Percentiles rank a stretch among this genome's conserved stretches.
phyloP scores from a whole-genome alignment of 2,797 vertebrate genomes.

The Silurus aristotelis region DNA sequence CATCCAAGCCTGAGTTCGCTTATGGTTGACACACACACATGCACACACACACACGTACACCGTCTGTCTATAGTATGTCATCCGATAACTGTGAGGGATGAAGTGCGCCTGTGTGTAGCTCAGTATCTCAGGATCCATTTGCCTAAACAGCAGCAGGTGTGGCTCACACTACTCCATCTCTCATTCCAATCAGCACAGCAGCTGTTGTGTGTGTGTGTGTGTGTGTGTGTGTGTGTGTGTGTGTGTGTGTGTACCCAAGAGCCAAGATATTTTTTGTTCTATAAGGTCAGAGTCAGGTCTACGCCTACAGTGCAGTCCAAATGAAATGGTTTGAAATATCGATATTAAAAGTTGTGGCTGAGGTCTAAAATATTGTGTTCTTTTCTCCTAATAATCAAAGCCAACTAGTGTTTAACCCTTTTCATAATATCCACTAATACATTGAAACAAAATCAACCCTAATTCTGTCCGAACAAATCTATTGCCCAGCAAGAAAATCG shows the following conservation, averaged over 20 bases:
- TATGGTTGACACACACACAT: constrained; percentile 9
- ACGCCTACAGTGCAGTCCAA: background rate
- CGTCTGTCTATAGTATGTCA: constrained; percentile 26
- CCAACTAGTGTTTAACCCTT: background rate
- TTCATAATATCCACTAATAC: background rate
- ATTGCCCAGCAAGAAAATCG: no score
- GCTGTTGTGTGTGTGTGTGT: constrained; percentile 29
- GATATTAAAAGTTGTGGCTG: background rate
- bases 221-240: constrained; percentile 18
- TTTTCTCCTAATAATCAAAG: background rate
- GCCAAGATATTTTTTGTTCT: constrained; percentile 1
- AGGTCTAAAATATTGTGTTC: background rate
- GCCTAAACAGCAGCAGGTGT: constrained; percentile 43
- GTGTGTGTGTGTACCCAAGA: background rate
- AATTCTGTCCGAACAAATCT: no score
- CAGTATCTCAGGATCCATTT: constrained; percentile 21
- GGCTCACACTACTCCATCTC: constrained; percentile 28
- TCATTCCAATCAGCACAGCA: constrained; percentile 35
- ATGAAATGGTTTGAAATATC: background rate
- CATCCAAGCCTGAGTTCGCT: constrained; percentile 26
- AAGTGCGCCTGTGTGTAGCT: constrained; percentile 14
- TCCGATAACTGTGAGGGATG: constrained; percentile 31
- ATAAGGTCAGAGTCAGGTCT: constrained; percentile 16
- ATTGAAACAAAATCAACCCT: background rate
- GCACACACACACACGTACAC: constrained; percentile 52